phyloP scores from a whole-genome alignment of 2,113 vertebrate species.

The Grallaria varia region DNA sequence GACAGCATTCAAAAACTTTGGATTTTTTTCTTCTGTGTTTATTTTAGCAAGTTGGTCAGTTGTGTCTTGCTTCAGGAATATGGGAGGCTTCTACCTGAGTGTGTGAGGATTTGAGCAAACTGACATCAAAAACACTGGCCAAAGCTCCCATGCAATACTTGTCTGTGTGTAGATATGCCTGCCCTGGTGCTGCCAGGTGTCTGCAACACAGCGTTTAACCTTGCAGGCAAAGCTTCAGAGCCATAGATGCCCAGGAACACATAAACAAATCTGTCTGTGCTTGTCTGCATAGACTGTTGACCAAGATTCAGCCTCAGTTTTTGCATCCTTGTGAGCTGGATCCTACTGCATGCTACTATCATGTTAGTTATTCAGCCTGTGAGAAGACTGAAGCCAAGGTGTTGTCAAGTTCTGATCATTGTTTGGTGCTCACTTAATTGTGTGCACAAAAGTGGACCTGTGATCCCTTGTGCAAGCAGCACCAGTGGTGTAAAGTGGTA shows the following conservation, averaged over 20 bases:
- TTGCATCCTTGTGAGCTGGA: neutral
- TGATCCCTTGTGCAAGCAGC: neutral
- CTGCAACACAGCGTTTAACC: neutral
- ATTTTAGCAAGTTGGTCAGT: neutral
- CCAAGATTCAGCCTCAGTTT: neutral
- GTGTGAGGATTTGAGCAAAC: neutral
- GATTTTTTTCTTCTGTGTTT: neutral
- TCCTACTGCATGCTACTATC: neutral
- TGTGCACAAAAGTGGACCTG: neutral
- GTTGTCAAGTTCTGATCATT: neutral
- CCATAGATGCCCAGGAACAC: neutral
- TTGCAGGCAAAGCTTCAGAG: neutral
- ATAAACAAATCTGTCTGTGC: neutral
- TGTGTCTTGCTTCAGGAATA: neutral
- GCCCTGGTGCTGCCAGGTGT: neutral
- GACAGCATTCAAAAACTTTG: neutral
- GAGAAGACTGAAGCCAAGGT: neutral
- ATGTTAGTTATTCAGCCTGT: neutral
- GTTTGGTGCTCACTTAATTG: neutral
- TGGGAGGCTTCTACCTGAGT: neutral
- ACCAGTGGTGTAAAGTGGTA: neutral
- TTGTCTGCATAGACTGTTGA: neutral
- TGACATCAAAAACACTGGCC: neutral
- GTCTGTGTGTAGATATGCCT: neutral
- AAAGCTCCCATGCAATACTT: neutral